Conservation (phyloP, 2,113 vertebrate genomes). For the Pedionomus torquatus region DNA sequence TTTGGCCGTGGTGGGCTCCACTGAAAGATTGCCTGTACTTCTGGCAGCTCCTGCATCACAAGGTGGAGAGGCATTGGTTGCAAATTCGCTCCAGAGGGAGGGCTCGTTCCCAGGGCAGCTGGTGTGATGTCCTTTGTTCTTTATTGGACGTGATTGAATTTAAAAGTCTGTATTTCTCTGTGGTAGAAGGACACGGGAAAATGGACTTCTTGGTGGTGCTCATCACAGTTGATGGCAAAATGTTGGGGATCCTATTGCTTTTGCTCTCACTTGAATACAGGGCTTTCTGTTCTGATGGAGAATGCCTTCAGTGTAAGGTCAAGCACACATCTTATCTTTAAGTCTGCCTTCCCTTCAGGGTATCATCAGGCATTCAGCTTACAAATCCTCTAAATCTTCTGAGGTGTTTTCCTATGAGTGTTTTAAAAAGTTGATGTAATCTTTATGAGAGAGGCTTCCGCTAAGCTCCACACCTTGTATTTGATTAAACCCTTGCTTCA, state of each 20-base stretch:
- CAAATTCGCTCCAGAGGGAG: not conserved
- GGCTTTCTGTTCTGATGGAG: not conserved
- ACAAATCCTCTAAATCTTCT: conserved; percentile 61
- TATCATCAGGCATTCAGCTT: conserved; percentile 41
- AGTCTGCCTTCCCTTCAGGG: conserved; percentile 47
- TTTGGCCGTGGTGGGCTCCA: not conserved
- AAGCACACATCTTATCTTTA: conserved; percentile 20
- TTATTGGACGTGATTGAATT: not conserved
- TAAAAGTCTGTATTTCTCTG: not conserved
- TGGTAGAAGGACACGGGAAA: not conserved
- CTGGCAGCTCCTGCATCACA: rapidly evolving
- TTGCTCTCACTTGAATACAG: not conserved
- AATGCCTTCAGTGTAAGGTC: not conserved
- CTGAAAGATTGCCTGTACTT: not conserved
- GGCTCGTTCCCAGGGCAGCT: not conserved
- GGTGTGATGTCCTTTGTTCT: not conserved
- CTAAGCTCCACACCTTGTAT: conserved; percentile 23
- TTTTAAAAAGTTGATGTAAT: conserved; percentile 33
- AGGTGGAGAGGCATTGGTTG: not conserved
- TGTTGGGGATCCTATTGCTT: not conserved
- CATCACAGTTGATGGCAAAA: not conserved
- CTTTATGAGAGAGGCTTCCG: not conserved
- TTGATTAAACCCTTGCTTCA: not conserved
- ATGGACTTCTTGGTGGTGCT: not conserved
- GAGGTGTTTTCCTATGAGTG: not conserved